Evolutionary conservation across 1,140 invertebrate species (phyloP).

Genomic region (Pentalonia nigronervosa): DNA sequence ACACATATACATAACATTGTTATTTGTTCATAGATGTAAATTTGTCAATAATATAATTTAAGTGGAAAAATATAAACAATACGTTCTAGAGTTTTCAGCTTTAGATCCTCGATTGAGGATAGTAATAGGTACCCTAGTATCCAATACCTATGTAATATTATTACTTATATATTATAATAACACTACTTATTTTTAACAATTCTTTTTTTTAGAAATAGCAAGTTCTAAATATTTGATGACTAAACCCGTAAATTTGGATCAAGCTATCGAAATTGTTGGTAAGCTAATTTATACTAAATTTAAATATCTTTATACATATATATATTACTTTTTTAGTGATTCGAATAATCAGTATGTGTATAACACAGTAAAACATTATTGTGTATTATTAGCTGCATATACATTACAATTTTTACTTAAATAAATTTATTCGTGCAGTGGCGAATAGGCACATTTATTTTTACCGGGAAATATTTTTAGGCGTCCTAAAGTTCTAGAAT

Average conservation of each 20-base stretch:
- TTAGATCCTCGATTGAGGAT: neutral
- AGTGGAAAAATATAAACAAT: neutral
- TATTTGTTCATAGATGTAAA: neutral
- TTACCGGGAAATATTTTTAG: neutral
- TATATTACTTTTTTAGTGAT: too few relatives aligned
- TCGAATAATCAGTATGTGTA: neutral
- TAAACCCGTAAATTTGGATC: neutral
- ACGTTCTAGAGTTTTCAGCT: neutral
- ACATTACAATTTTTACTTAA: neutral
- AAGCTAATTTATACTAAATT: slow-evolving; percentile 52
- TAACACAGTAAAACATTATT: neutral
- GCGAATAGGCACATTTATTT: neutral
- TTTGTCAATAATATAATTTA: neutral
- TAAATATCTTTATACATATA: neutral
- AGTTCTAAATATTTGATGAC: neutral
- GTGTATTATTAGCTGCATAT: neutral
- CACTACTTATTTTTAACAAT: neutral
- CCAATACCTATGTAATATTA: neutral
- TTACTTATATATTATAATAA: neutral
- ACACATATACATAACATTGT: neutral
- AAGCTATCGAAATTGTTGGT: slow-evolving; percentile 54
- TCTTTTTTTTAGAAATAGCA: neutral
- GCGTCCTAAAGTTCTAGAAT: neutral
- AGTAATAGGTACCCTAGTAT: neutral
- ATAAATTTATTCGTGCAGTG: neutral